A percentile compares a stretch with the other conserved stretches of the same genome.
phyloP scores from a whole-genome alignment of 2,888 invertebrate species.

The Euproctis similis region DNA sequence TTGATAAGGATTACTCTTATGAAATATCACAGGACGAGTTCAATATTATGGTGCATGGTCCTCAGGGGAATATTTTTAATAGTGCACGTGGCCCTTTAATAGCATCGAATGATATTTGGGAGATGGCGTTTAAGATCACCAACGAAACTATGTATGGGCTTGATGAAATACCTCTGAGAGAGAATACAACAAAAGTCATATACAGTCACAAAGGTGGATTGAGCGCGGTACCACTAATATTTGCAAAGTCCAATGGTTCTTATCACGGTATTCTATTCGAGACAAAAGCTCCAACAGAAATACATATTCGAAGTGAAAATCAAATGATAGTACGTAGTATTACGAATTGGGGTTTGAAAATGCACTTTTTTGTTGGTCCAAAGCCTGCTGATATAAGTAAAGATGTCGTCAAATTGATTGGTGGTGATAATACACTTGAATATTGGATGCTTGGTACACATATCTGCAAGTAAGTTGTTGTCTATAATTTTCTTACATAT shows the following conservation, averaged over 20 bases:
- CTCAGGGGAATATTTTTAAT: conserved; percentile 57
- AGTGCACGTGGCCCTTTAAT: conserved; percentile 76
- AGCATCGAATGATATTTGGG: conserved; percentile 77
- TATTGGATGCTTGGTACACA: conserved; percentile 69
- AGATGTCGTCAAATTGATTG: conserved; percentile 44
- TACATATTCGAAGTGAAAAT: conserved; percentile 67
- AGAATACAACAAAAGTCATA: conserved; percentile 47
- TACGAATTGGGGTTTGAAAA: conserved; percentile 46
- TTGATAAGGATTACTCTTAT: conserved; percentile 41
- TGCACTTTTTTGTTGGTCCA: conserved; percentile 61
- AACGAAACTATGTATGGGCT: conserved; percentile 74
- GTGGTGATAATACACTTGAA: conserved; percentile 33
- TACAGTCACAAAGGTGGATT: conserved; percentile 62
- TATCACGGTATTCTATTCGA: conserved; percentile 76
- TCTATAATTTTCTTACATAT: no score
- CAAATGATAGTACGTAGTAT: conserved; percentile 75
- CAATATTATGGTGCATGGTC: conserved; percentile 37
- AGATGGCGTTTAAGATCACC: conserved; percentile 72
- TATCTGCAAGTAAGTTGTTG: conserved; percentile 52
- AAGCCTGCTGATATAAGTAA: conserved; percentile 53
- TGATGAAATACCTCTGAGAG: conserved; percentile 60
- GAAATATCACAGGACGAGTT: conserved; percentile 43
- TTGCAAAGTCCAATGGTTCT: conserved; percentile 62
- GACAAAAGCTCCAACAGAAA: conserved; percentile 71
- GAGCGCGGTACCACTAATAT: conserved; percentile 67